These are phyloP conservation scores for Axis porcinus DNA, from an alignment of 2,113 vertebrate genomes.

Conservation along the genomic window DNA sequence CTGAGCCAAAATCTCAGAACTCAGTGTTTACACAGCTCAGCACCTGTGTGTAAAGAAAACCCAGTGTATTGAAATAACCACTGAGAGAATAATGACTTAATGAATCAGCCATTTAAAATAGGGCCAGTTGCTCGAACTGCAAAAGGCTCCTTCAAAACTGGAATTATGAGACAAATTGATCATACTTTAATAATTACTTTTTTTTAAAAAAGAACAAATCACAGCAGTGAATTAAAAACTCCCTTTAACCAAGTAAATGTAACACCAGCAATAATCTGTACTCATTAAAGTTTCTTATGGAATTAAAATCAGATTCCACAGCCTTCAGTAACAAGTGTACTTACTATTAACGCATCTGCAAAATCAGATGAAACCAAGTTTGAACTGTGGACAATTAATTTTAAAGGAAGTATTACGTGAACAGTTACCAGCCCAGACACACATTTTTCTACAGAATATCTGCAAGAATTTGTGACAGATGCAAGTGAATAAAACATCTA, in stretches of 20 bases:
- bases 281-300: not conserved
- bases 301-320: not conserved
- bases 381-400: slow-evolving; percentile 3
- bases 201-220: not conserved
- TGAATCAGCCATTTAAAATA: not conserved
- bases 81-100: not conserved
- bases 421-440: not conserved
- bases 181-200: not conserved
- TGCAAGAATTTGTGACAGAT: slow-evolving; percentile 2
- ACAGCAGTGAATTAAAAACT: not conserved
- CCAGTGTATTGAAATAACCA: not conserved
- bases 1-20: not conserved
- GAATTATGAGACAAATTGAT: not conserved
- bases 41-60: not conserved
- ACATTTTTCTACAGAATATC: slow-evolving; percentile 16
- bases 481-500: slow-evolving; percentile 10
- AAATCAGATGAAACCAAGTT: slow-evolving; percentile 35
- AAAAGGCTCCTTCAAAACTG: not conserved
- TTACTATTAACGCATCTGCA: not conserved
- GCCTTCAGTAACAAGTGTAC: not conserved
- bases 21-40: not conserved
- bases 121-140: not conserved
- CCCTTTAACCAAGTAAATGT: not conserved
- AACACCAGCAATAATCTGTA: not conserved
- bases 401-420: slow-evolving; percentile 15